Evolutionary conservation across 2,797 vertebrate genomes (phyloP).

Genomic region (Paguma larvata): DNA sequence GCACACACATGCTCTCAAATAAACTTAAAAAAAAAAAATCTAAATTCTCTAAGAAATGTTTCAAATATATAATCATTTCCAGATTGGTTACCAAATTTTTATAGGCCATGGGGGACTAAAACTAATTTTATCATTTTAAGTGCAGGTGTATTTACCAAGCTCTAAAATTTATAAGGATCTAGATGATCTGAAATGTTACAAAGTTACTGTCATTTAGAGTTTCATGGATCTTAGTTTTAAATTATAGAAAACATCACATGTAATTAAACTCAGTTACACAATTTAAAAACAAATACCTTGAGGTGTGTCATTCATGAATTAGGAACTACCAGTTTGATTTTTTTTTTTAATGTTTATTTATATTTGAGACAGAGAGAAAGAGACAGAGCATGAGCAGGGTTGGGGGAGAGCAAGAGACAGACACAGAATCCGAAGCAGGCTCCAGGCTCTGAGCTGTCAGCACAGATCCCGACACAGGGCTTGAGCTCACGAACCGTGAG

Average conservation of each 20-base stretch:
- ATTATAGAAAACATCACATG: background rate
- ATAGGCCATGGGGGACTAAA: background rate
- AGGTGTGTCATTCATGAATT: constrained; percentile 39
- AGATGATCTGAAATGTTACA: background rate
- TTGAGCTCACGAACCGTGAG: too few relatives aligned
- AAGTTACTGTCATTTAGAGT: constrained; percentile 54
- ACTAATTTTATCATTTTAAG: constrained; percentile 51
- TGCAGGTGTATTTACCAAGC: constrained; percentile 25
- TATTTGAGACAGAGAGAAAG: too few relatives aligned
- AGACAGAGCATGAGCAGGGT: too few relatives aligned
- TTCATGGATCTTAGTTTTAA: constrained; percentile 41
- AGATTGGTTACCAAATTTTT: constrained; percentile 16
- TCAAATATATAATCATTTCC: constrained; percentile 26
- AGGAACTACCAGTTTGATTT: constrained; percentile 51
- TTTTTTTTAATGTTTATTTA: too few relatives aligned
- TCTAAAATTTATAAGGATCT: constrained; percentile 43
- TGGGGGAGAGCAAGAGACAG: too few relatives aligned
- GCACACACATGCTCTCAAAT: too few relatives aligned
- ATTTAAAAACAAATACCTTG: constrained; percentile 62
- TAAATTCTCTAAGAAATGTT: constrained; percentile 6
- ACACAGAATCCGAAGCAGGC: too few relatives aligned
- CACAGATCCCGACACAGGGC: too few relatives aligned
- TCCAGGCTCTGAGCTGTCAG: too few relatives aligned
- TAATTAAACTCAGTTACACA: constrained; percentile 22
- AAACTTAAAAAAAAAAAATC: background rate